Evolutionary conservation across 2,888 invertebrate species (phyloP).

Genomic region (Sicus ferrugineus): DNA sequence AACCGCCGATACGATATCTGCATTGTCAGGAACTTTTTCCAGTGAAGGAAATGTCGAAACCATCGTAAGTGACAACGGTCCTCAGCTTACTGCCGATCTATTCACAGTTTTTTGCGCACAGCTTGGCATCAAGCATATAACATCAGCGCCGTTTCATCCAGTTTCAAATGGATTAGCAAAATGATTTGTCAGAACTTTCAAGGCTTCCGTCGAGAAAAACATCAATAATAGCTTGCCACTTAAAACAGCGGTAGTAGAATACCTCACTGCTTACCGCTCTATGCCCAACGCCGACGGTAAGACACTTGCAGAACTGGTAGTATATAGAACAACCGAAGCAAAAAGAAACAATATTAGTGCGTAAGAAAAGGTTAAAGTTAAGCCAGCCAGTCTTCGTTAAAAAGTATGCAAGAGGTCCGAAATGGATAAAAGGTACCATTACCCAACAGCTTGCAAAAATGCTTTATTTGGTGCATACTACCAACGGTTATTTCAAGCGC

Average conservation of each 20-base stretch:
- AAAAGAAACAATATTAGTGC: conserved; percentile 31
- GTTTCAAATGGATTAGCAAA: not conserved
- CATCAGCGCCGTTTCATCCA: not conserved
- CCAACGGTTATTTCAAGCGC: conserved; percentile 84
- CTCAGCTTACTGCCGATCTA: conserved; percentile 42
- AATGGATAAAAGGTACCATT: conserved; percentile 25
- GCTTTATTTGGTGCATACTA: conserved; percentile 96
- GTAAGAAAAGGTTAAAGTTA: conserved; percentile 20
- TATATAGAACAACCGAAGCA: conserved; percentile 30
- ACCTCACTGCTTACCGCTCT: conserved; percentile 32
- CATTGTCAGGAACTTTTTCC: conserved; percentile 40
- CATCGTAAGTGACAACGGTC: conserved; percentile 47
- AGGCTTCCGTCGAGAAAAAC: conserved; percentile 31
- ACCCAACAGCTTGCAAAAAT: conserved; percentile 71
- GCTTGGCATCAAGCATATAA: conserved; percentile 45
- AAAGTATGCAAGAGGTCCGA: conserved; percentile 25
- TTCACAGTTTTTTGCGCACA: conserved; percentile 42
- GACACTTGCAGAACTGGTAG: conserved; percentile 36
- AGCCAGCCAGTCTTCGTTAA: conserved; percentile 16
- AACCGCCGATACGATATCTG: conserved; percentile 1
- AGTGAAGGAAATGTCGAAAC: conserved; percentile 45
- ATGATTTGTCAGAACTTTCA: conserved; percentile 9
- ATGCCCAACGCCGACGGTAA: conserved; percentile 34
- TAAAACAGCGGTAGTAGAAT: too few relatives aligned
- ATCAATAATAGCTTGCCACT: not conserved